Conservation (phyloP, 2,888 invertebrate genomes). For the Halictus ligatus region DNA sequence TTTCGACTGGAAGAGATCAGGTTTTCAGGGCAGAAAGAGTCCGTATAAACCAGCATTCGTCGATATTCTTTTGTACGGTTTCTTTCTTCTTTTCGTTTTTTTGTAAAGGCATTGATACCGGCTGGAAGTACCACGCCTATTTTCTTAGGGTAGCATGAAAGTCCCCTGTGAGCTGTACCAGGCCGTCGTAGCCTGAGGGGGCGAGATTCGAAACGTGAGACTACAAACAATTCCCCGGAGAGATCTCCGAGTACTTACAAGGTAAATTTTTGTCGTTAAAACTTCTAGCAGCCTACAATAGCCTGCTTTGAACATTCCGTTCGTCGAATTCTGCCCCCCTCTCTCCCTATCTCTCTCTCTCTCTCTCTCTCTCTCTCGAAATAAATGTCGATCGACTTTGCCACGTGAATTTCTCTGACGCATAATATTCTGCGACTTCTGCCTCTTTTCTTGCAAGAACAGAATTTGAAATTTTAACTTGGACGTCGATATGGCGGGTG, state of each 20-base stretch:
- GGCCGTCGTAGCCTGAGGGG: slow-evolving; percentile 11
- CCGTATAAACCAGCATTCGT: slow-evolving; percentile 33
- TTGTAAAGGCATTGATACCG: slow-evolving; percentile 48
- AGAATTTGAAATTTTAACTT: slow-evolving; percentile 7
- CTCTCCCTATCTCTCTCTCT: too few species aligned
- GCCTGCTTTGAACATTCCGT: slow-evolving; percentile 6
- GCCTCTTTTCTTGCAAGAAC: not conserved
- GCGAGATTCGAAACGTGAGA: slow-evolving; percentile 54
- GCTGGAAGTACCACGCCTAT: slow-evolving; percentile 43
- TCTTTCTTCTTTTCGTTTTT: not conserved
- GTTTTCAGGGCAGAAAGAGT: not conserved
- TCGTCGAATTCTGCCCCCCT: not conserved
- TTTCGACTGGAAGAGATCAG: slow-evolving; percentile 20
- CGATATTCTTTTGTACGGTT: slow-evolving; percentile 6
- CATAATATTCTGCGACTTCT: not conserved
- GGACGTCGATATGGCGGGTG: not conserved
- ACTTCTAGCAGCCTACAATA: slow-evolving; percentile 27
- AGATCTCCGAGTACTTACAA: slow-evolving; percentile 38
- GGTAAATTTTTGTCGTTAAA: slow-evolving; percentile 44
- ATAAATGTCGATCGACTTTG: not conserved
- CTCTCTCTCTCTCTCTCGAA: too few species aligned
- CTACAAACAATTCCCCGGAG: slow-evolving; percentile 44
- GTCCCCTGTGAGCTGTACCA: slow-evolving; percentile 45
- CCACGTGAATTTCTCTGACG: not conserved
- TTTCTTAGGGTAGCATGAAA: slow-evolving; percentile 48